A percentile compares a stretch with the other conserved stretches of the same genome.
Evolutionary conservation across 2,113 vertebrate species (phyloP).

Genomic region (Delphinus delphis): DNA sequence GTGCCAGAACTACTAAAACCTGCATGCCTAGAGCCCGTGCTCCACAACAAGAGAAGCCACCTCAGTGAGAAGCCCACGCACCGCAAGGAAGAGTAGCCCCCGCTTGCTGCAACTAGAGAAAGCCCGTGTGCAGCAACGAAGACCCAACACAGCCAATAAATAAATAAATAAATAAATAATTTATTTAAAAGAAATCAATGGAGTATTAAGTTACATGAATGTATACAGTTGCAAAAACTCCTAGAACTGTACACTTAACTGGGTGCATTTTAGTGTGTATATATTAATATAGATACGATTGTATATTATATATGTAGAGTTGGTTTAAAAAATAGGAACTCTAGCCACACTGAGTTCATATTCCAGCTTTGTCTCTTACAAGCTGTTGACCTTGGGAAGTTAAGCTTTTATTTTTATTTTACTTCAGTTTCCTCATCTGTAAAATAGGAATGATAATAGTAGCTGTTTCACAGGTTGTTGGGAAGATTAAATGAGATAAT

Average conservation of each 20-base stretch:
- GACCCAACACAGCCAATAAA: too few species aligned
- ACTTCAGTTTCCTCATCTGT: neutral
- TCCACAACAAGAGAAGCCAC: too few species aligned
- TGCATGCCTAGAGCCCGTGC: too few species aligned
- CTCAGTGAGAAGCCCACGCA: too few species aligned
- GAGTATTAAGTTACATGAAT: neutral
- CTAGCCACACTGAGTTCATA: neutral
- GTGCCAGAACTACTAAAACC: too few species aligned
- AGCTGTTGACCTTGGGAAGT: neutral
- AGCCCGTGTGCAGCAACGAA: too few species aligned
- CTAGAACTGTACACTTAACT: neutral
- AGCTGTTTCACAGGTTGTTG: neutral
- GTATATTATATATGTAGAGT: neutral
- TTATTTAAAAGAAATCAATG: neutral
- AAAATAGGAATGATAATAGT: neutral
- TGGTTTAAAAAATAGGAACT: slow-evolving; percentile 14
- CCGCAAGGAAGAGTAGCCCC: too few species aligned
- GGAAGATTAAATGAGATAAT: slow-evolving; percentile 1
- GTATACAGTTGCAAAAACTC: neutral
- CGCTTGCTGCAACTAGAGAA: too few species aligned
- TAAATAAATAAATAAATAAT: too few species aligned
- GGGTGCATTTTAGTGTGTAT: neutral
- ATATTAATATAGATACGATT: neutral
- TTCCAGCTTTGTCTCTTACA: neutral
- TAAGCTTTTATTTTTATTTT: neutral